Conservation (phyloP, 2,113 vertebrate species). For the Acanthochromis polyacanthus region DNA sequence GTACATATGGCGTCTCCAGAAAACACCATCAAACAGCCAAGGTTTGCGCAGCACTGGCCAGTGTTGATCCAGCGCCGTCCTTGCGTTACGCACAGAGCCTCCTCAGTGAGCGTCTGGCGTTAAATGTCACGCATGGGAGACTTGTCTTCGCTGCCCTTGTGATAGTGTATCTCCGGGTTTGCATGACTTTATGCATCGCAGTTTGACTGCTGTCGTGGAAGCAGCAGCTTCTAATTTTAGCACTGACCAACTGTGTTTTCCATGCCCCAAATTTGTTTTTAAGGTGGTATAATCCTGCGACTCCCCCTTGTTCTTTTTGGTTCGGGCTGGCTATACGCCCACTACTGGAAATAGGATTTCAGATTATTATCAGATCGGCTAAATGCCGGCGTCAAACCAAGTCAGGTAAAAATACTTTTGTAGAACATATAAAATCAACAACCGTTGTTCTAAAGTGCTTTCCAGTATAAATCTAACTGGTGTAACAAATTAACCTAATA, state of each 20-base stretch:
- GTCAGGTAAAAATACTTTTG: no score
- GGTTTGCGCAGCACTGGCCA: conserved; percentile 47
- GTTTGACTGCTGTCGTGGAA: conserved; percentile 46
- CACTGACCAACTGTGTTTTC: conserved; percentile 63
- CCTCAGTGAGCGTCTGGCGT: conserved; percentile 58
- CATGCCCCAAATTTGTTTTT: conserved; percentile 66
- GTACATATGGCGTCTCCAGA: conserved; percentile 49
- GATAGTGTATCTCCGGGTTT: conserved; percentile 60
- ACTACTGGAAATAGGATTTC: conserved; percentile 22
- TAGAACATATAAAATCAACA: no score
- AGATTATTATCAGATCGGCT: conserved; percentile 2
- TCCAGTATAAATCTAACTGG: no score
- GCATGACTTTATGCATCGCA: conserved; percentile 53
- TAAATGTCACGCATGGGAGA: conserved; percentile 72
- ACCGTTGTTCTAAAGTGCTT: no score
- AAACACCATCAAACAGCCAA: conserved; percentile 22
- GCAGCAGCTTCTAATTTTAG: conserved; percentile 81
- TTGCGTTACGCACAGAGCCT: conserved; percentile 51
- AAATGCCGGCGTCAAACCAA: not conserved
- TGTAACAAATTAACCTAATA: no score
- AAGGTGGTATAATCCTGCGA: conserved; percentile 67
- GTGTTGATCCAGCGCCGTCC: conserved; percentile 37
- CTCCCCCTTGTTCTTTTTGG: conserved; percentile 61
- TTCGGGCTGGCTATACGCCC: conserved; percentile 62
- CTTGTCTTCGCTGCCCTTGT: conserved; percentile 44